phyloP scores from a whole-genome alignment of 1,140 invertebrate species.

The Orussus abietinus region DNA sequence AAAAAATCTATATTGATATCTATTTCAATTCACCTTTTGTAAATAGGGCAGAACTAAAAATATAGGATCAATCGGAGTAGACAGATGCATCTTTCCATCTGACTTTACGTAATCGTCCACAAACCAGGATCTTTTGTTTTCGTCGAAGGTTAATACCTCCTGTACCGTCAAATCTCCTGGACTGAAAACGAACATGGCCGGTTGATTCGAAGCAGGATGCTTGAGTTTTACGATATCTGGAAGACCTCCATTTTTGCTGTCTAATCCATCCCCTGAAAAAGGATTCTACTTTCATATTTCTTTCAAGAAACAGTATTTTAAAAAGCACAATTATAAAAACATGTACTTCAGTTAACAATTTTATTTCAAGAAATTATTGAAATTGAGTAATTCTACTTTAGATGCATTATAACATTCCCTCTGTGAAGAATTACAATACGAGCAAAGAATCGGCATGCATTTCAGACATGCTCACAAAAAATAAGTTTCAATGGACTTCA shows the following conservation, averaged over 20 bases:
- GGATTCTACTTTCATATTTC: too few relatives aligned
- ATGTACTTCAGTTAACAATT: too few relatives aligned
- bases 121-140: slow-evolving; percentile 67
- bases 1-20: background rate
- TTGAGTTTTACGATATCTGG: slow-evolving; percentile 69
- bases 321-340: too few relatives aligned
- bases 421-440: too few relatives aligned
- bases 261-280: slow-evolving; percentile 48
- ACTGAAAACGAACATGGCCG: slow-evolving; percentile 62
- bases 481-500: too few relatives aligned
- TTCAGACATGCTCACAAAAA: too few relatives aligned
- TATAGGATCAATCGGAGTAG: slow-evolving; percentile 68
- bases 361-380: too few relatives aligned
- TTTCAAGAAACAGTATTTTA: too few relatives aligned
- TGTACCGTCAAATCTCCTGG: slow-evolving; percentile 57
- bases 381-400: too few relatives aligned
- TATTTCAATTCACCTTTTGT: slow-evolving; percentile 43
- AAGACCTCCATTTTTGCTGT: slow-evolving; percentile 57
- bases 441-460: too few relatives aligned
- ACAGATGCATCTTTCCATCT: slow-evolving; percentile 69
- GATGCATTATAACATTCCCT: too few relatives aligned
- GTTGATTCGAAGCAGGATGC: slow-evolving; percentile 61
- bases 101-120: slow-evolving; percentile 68
- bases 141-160: slow-evolving; percentile 65
- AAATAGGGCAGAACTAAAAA: slow-evolving; percentile 60